Conservation (phyloP, 2,888 invertebrate genomes). For the Alviniconcha strummeri region DNA sequence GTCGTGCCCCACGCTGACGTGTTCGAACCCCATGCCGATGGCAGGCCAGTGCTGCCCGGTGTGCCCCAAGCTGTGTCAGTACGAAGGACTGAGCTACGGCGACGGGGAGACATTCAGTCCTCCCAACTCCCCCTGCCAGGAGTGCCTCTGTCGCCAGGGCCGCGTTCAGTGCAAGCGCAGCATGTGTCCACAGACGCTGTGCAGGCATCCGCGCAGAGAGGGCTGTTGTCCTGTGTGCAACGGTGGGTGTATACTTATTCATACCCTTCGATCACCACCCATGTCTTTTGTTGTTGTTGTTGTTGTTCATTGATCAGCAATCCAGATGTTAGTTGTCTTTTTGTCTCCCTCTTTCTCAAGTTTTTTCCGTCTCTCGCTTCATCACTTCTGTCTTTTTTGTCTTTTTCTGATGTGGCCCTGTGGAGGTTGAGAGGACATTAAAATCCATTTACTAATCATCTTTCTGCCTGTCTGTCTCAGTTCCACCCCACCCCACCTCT, state of each 20-base stretch:
- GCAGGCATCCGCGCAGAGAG: constrained; percentile 57
- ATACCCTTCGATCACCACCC: too few relatives aligned
- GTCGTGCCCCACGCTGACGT: constrained; percentile 52
- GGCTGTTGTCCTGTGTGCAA: constrained; percentile 62
- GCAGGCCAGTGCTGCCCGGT: constrained; percentile 61
- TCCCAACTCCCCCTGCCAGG: constrained; percentile 53
- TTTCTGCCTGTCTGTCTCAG: too few relatives aligned
- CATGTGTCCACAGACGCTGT: constrained; percentile 52
- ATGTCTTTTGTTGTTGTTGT: not conserved
- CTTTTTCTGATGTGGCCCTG: not conserved
- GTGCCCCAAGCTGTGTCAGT: constrained; percentile 53
- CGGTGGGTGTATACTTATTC: constrained; percentile 36
- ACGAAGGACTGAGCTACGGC: constrained; percentile 52
- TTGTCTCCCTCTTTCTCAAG: not conserved
- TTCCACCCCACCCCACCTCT: too few relatives aligned
- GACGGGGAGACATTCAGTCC: constrained; percentile 57
- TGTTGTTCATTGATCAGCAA: not conserved
- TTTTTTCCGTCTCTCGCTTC: not conserved
- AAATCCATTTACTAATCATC: too few relatives aligned
- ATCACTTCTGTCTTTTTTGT: not conserved
- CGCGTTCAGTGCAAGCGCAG: constrained; percentile 52
- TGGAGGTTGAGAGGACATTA: too few relatives aligned
- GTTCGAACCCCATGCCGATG: constrained; percentile 52
- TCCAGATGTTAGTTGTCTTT: too few relatives aligned
- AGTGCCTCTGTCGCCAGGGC: constrained; percentile 61